phyloP scores from a whole-genome alignment of 2,888 invertebrate species.

The Anagyrus pseudococci region DNA sequence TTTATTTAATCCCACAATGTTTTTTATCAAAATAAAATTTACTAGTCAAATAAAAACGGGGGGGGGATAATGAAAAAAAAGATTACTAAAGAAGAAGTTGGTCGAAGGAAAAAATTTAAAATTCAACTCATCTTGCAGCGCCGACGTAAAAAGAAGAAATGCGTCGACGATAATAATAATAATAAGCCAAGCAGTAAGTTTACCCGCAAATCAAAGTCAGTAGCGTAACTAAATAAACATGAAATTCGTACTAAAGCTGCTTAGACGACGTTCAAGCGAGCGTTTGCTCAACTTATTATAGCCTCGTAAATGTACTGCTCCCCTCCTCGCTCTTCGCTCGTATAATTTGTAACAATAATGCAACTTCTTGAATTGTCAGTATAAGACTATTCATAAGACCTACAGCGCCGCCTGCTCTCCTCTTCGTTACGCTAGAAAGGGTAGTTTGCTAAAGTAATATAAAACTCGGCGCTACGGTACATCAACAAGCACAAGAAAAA shows the following conservation, averaged over 20 bases:
- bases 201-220: conserved; percentile 21
- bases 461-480: background rate
- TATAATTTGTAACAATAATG: conserved; percentile 30
- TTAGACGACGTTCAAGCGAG: conserved; percentile 28
- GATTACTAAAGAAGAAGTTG: too few relatives aligned
- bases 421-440: conserved; percentile 22
- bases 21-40: too few relatives aligned
- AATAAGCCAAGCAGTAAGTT: conserved; percentile 34
- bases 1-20: too few relatives aligned
- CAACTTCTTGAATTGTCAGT: conserved; percentile 20
- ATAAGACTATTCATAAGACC: conserved; percentile 21
- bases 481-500: background rate
- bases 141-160: conserved; percentile 27
- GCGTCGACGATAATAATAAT: conserved; percentile 30
- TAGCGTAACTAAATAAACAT: conserved; percentile 24
- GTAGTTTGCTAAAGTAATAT: conserved; percentile 27
- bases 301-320: conserved; percentile 6
- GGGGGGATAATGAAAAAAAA: too few relatives aligned
- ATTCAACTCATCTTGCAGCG: too few relatives aligned
- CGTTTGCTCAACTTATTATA: conserved; percentile 25
- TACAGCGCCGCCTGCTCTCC: background rate
- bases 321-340: background rate
- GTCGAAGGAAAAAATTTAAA: too few relatives aligned
- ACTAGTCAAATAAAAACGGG: too few relatives aligned
- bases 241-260: conserved; percentile 28